Evolutionary conservation across 2,797 vertebrate genomes (phyloP), one percentile per base, ranked within the genome.

Genomic region (Hipposideros larvatus): DNA sequence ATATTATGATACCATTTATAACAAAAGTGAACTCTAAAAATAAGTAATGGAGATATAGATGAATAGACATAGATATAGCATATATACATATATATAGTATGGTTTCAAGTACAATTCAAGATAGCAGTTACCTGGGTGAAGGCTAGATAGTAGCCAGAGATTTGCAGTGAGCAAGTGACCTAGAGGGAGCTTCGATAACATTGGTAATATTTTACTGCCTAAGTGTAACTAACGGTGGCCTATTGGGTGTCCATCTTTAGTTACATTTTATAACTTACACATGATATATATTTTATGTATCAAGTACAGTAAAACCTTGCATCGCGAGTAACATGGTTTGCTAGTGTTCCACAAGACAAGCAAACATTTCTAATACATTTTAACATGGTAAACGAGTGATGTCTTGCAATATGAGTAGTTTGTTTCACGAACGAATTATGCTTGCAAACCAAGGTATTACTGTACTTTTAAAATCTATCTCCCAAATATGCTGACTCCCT

Each of bases 1-100:
- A 66, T 2, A 90, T n/a, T n/a, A 87, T 68, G 26, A 74, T 82
- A 90, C 18, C 41, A 94, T 83, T 85, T 96, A 80, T 68, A 87
- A 71, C 43, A 61, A 95, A 84, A 90, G 79, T 7, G 83, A 96
- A 91, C 18, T 75, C 51, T 77, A 78, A 96, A 90, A 89, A 75
- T 88, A 65, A 83, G 5, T 55, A 77, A 94, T 37, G 37, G 37
- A 43, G 43, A 51, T 51, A 51, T 51, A 48, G 48, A 51, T 51
- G 14, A 4, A 51, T 51, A 51, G 4, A 14, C 14, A 51, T 43
- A 5, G 73, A 63, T 55, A 59, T 59, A 90, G 79, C 90, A 79
- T 18, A 51, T 14, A 53, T 43, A 5, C 68, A 63, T 55, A 66
- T 55, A 89, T 85, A 87, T 89, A 55, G 13, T 73, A 66, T 21